phyloP scores from a whole-genome alignment of 2,888 invertebrate genomes.

The Scelioninae gen. 1 region DNA sequence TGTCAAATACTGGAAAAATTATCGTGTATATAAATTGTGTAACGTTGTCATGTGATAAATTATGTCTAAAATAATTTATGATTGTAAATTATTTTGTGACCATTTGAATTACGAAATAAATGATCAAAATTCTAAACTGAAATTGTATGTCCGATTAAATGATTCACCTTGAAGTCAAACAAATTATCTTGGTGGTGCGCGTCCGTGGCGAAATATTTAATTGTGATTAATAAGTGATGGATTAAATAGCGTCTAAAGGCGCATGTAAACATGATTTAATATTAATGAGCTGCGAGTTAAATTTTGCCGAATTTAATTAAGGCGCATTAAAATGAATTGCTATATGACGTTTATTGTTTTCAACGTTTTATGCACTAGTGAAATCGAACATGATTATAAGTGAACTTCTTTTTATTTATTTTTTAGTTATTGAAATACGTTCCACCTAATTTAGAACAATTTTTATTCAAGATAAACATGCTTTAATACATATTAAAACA shows the following conservation, averaged over 20 bases:
- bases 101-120: conserved; percentile 20
- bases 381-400: neutral
- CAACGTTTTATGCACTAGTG: neutral
- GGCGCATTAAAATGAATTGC: neutral
- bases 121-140: neutral
- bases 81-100: too few relatives aligned
- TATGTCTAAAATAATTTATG: too few relatives aligned
- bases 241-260: conserved; percentile 12
- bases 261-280: conserved; percentile 30
- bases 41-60: too few relatives aligned
- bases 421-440: too few relatives aligned
- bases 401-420: too few relatives aligned
- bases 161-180: neutral
- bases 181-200: conserved; percentile 5
- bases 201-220: conserved; percentile 17
- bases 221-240: conserved; percentile 23
- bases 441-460: neutral
- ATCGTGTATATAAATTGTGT: too few relatives aligned
- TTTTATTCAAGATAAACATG: too few relatives aligned
- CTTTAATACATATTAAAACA: too few relatives aligned
- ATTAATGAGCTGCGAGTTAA: conserved; percentile 11
- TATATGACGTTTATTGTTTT: too few relatives aligned
- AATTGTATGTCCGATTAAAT: conserved; percentile 1
- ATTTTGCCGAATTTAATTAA: conserved; percentile 25
- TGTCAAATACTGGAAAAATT: too few relatives aligned